Evolutionary conservation across 2,797 vertebrate species (phyloP).

Genomic region (Spinus olivaceus): DNA sequence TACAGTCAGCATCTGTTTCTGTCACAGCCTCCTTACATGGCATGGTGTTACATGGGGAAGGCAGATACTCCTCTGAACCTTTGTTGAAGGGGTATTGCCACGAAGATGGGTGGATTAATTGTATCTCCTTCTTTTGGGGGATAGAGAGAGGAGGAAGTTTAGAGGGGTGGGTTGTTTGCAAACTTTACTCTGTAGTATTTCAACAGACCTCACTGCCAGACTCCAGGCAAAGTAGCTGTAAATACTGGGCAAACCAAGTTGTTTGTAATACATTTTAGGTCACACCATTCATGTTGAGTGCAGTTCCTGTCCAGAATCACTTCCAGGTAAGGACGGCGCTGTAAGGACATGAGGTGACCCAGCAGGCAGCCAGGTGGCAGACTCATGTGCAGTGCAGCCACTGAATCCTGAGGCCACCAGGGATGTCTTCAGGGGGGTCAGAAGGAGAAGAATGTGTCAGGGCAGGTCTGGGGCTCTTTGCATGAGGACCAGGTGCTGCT

Average conservation of each 20-base stretch:
- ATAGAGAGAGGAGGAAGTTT: neutral
- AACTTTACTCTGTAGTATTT: neutral
- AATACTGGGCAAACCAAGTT: neutral
- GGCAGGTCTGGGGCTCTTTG: neutral
- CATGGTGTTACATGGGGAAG: neutral
- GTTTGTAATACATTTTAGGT: neutral
- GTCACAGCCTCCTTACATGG: neutral
- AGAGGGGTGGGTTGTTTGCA: neutral
- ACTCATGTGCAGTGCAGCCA: rapidly evolving
- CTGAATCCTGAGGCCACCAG: neutral
- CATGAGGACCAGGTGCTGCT: neutral
- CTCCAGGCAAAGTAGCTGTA: rapidly evolving
- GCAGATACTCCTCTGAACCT: neutral
- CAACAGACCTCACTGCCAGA: neutral
- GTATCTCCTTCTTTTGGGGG: neutral
- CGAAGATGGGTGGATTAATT: neutral
- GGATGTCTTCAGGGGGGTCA: neutral
- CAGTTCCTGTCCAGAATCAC: neutral
- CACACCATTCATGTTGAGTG: neutral
- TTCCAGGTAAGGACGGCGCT: neutral
- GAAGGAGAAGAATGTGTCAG: neutral
- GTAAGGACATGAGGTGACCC: neutral
- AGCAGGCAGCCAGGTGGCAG: neutral
- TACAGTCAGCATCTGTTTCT: neutral
- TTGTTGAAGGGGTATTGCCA: neutral